phyloP scores from a whole-genome alignment of 2,113 vertebrate species.

The Lutjanus erythropterus region DNA sequence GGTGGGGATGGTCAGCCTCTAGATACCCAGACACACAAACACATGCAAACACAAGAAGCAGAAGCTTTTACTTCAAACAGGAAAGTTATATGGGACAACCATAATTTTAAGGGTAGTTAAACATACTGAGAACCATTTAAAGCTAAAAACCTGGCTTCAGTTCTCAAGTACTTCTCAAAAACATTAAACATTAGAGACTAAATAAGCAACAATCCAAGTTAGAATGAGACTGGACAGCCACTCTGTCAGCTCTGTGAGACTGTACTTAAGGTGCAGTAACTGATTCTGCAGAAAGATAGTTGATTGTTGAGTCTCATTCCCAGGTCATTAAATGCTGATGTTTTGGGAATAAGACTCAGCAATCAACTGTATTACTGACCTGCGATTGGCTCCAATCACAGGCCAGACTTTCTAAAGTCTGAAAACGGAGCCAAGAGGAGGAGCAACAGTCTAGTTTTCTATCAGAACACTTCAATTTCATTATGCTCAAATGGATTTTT shows the following conservation, averaged over 20 bases:
- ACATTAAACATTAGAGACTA: neutral
- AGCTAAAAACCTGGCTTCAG: neutral
- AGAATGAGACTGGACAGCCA: neutral
- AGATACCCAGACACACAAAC: slow-evolving; percentile 60
- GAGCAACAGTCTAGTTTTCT: too few species aligned
- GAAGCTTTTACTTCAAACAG: slow-evolving; percentile 14
- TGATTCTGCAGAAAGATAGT: too few species aligned
- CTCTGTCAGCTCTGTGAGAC: neutral
- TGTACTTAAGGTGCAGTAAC: neutral
- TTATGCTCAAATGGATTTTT: too few species aligned
- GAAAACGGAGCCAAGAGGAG: too few species aligned
- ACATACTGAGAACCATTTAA: neutral
- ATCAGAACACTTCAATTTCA: too few species aligned
- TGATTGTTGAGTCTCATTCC: too few species aligned
- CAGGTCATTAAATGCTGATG: too few species aligned
- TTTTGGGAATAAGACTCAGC: too few species aligned
- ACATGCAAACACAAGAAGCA: slow-evolving; percentile 24
- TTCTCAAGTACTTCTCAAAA: neutral
- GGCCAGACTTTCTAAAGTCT: too few species aligned
- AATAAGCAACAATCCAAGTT: neutral
- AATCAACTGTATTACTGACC: too few species aligned
- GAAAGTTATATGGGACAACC: neutral
- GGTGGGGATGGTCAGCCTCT: slow-evolving; percentile 98
- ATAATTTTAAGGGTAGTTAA: neutral
- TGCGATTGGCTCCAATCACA: too few species aligned